Evolutionary conservation across 2,797 vertebrate species (phyloP).

Genomic region (Peromyscus attwateri): DNA sequence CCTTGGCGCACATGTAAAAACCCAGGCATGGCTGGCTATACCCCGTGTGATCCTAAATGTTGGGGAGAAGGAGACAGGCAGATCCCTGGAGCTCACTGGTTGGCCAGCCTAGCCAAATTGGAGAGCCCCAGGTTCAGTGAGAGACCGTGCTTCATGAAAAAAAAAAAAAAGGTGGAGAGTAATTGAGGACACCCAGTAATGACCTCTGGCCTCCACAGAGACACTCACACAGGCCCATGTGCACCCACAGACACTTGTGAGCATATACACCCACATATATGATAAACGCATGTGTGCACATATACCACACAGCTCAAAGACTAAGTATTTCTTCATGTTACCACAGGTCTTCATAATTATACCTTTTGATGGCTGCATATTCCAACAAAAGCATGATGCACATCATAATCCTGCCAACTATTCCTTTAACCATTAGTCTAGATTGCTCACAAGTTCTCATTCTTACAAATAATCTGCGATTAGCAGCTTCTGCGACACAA

Average conservation of each 20-base stretch:
- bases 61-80: background rate
- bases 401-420: background rate
- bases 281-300: background rate
- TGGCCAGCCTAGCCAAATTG: background rate
- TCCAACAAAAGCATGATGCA: background rate
- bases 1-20: background rate
- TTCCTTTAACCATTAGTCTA: background rate
- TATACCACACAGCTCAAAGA: background rate
- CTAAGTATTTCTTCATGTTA: constrained; percentile 37
- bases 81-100: background rate
- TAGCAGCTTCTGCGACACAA: background rate
- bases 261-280: background rate
- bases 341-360: background rate
- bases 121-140: background rate
- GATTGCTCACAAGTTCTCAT: background rate
- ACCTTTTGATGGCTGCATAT: background rate
- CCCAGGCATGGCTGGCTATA: too few species aligned
- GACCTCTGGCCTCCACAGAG: background rate
- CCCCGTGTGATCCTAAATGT: background rate
- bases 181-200: background rate
- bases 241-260: background rate
- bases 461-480: constrained; percentile 8
- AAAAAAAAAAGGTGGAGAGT: background rate
- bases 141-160: background rate
- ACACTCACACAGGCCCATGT: background rate